A percentile compares a stretch with the other conserved stretches of the same genome.
These are phyloP conservation scores for Cydia fagiglandana DNA, from an alignment of 1,140 invertebrate species.

Conservation along the genomic window DNA sequence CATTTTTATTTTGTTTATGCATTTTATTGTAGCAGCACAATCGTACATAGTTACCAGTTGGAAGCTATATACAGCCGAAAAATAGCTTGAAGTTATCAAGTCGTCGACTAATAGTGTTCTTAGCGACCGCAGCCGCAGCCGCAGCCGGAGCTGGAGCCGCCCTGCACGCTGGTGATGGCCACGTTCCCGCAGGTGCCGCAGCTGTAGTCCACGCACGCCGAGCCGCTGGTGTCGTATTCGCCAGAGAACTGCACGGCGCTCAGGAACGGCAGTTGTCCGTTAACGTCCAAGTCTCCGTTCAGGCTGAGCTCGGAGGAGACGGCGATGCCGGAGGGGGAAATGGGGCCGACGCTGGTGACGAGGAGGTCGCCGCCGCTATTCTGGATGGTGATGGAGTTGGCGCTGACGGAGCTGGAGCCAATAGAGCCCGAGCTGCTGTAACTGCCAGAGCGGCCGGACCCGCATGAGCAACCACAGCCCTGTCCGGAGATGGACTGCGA, in stretches of 20 bases:
- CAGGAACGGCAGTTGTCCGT: conserved; percentile 19
- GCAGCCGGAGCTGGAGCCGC: not conserved
- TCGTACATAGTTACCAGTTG: too few relatives aligned
- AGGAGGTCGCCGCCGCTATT: not conserved
- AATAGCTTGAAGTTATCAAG: too few relatives aligned
- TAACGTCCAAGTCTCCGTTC: not conserved
- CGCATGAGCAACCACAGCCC: not conserved
- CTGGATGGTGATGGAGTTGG: not conserved
- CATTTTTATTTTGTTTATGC: conserved; percentile 8
- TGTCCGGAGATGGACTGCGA: not conserved
- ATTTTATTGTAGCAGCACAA: too few relatives aligned
- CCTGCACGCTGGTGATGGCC: not conserved
- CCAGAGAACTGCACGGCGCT: conserved; percentile 18
- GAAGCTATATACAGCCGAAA: too few relatives aligned
- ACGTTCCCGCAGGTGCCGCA: conserved; percentile 10
- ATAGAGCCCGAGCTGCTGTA: not conserved
- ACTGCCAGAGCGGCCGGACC: too few relatives aligned
- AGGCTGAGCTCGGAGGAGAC: conserved; percentile 1
- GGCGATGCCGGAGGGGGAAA: conserved; percentile 26
- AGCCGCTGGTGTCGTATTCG: not conserved
- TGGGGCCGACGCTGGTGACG: conserved; percentile 24
- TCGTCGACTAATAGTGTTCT: conserved; percentile 1
- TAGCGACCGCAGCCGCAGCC: not conserved
- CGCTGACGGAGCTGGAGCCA: not conserved
- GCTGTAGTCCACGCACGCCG: not conserved